Evolutionary conservation across 2,113 vertebrate species (phyloP).

Genomic region (Osmerus eperlanus): DNA sequence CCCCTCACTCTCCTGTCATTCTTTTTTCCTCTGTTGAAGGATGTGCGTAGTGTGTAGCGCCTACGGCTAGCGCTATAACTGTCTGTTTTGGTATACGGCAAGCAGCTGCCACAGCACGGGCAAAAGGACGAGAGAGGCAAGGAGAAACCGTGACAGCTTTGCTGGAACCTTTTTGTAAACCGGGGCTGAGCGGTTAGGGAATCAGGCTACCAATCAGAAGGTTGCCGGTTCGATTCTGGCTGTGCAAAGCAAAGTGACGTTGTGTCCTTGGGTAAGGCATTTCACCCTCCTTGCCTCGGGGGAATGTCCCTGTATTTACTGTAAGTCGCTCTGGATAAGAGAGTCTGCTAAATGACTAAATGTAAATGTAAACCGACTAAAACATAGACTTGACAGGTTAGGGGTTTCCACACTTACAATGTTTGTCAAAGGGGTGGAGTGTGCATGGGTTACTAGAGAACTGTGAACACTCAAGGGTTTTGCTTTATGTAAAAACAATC

Average conservation of each 20-base stretch:
- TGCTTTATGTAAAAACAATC: too few species aligned
- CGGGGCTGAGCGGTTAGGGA: neutral
- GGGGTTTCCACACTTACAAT: neutral
- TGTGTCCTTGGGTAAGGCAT: too few species aligned
- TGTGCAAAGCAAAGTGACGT: too few species aligned
- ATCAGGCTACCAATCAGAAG: too few species aligned
- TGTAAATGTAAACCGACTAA: slow-evolving; percentile 21
- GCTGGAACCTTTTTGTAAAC: slow-evolving; percentile 7
- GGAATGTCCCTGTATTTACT: too few species aligned
- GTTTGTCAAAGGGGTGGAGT: slow-evolving; percentile 15
- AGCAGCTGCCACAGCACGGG: slow-evolving; percentile 19
- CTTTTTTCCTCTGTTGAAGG: neutral
- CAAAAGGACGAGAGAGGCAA: slow-evolving; percentile 31
- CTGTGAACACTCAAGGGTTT: too few species aligned
- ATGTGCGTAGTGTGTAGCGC: neutral
- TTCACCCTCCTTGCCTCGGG: too few species aligned
- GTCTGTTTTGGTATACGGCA: slow-evolving; percentile 4
- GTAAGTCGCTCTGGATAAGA: too few species aligned
- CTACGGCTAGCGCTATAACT: slow-evolving; percentile 19
- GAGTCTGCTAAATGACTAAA: too few species aligned
- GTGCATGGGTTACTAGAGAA: neutral
- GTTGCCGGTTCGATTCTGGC: too few species aligned
- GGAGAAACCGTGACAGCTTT: slow-evolving; percentile 30
- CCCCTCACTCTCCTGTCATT: slow-evolving; percentile 1
- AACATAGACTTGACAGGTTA: slow-evolving; percentile 29